Conservation (phyloP, 2,888 invertebrate species). For the Caenorhabditis parvicauda region DNA sequence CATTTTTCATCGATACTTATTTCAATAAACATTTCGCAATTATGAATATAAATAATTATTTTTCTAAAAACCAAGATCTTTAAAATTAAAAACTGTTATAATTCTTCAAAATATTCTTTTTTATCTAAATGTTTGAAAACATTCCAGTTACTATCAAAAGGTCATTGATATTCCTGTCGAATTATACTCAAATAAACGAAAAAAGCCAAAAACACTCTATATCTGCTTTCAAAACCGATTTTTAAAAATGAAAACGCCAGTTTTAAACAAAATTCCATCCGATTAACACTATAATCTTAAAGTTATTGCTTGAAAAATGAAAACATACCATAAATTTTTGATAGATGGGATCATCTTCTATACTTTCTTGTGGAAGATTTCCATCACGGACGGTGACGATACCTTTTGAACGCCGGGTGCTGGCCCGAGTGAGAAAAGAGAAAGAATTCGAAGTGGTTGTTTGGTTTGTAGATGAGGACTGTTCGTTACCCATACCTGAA, state of each 20-base stretch:
- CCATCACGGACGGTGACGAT: slow-evolving; percentile 39
- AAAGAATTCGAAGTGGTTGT: slow-evolving; percentile 32
- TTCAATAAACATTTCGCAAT: too few relatives aligned
- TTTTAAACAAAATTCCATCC: too few relatives aligned
- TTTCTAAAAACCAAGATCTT: too few relatives aligned
- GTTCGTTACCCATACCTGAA: slow-evolving; percentile 52
- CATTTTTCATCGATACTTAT: too few relatives aligned
- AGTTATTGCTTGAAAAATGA: background rate
- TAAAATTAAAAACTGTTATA: too few relatives aligned
- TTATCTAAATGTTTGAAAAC: background rate
- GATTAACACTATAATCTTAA: too few relatives aligned
- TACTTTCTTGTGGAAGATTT: slow-evolving; percentile 18
- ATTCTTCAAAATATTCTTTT: background rate
- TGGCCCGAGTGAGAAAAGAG: slow-evolving; percentile 46
- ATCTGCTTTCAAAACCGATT: too few relatives aligned
- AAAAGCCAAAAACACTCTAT: too few relatives aligned
- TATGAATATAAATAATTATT: too few relatives aligned
- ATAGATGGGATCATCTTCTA: slow-evolving; percentile 37
- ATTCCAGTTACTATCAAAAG: background rate
- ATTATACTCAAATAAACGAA: background rate
- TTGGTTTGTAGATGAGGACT: slow-evolving; percentile 19
- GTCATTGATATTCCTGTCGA: background rate
- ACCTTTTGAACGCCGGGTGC: slow-evolving; percentile 32
- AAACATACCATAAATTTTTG: slow-evolving; percentile 23
- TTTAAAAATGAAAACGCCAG: too few relatives aligned